A percentile compares a stretch with the other conserved stretches of the same genome.
Evolutionary conservation across 2,797 vertebrate genomes (phyloP).

Genomic region (Sciurus carolinensis): DNA sequence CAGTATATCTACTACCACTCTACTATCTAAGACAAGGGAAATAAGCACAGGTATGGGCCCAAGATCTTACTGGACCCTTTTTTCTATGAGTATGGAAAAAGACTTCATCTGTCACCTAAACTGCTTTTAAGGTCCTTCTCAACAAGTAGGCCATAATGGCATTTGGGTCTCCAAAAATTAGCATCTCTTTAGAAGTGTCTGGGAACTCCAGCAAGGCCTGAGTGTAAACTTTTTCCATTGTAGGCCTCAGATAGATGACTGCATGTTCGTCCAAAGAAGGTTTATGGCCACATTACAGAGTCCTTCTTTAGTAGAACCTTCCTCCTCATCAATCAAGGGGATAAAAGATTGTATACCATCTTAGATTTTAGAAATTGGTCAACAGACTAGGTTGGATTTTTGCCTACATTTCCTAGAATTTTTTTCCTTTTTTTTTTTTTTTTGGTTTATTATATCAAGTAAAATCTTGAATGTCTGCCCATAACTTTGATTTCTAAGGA

Average conservation of each 20-base stretch:
- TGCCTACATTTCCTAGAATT: neutral
- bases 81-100: neutral
- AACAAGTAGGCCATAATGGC: neutral
- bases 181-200: neutral
- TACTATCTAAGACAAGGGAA: neutral
- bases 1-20: neutral
- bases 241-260: neutral
- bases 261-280: neutral
- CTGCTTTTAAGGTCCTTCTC: conserved; percentile 1
- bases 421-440: neutral
- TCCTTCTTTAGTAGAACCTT: neutral
- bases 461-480: neutral
- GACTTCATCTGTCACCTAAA: neutral
- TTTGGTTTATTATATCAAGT: neutral
- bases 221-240: neutral
- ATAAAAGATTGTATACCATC: neutral
- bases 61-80: neutral
- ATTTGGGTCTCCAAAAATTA: neutral
- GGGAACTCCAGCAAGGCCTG: neutral
- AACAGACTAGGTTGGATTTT: neutral
- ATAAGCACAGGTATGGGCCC: neutral
- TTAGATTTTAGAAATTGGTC: neutral
- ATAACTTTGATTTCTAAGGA: neutral
- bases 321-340: neutral
- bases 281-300: neutral